Evolutionary conservation across 2,797 vertebrate species (phyloP).

Genomic region (Parotocinclus haroldoi): DNA sequence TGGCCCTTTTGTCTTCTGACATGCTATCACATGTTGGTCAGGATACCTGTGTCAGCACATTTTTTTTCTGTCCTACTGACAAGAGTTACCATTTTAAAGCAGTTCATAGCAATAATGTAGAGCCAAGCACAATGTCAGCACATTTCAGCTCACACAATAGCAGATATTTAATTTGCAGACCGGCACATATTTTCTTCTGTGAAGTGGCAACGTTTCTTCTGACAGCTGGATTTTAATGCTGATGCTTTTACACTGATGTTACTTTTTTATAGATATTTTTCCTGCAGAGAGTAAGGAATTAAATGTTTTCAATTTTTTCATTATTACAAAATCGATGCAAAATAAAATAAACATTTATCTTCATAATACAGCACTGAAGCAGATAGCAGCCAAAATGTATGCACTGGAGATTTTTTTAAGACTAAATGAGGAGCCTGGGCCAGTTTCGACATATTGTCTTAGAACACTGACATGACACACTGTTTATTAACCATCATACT

Average conservation of each 20-base stretch:
- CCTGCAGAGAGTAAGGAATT: too few relatives aligned
- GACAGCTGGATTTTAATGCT: neutral
- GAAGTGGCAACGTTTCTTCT: neutral
- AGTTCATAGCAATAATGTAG: neutral
- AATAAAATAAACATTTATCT: too few relatives aligned
- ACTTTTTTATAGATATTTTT: too few relatives aligned
- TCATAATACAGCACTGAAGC: too few relatives aligned
- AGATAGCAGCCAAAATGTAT: too few relatives aligned
- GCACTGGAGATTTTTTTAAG: too few relatives aligned
- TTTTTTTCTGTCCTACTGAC: slow-evolving; percentile 11
- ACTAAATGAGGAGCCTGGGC: too few relatives aligned
- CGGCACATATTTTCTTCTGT: neutral
- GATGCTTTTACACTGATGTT: neutral
- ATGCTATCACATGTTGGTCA: slow-evolving; percentile 28
- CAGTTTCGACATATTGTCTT: too few relatives aligned
- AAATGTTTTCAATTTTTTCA: too few relatives aligned
- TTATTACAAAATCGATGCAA: too few relatives aligned
- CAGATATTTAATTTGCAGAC: slow-evolving; percentile 2
- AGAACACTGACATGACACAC: too few relatives aligned
- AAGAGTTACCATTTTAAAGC: neutral
- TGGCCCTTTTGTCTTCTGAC: neutral
- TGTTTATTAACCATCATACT: too few relatives aligned
- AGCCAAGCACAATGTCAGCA: neutral
- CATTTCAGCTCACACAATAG: neutral
- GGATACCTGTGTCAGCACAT: slow-evolving; percentile 38